Base-by-base conservation (phyloP, 2,113 vertebrate genomes). In the Connochaetes taurinus region DNA sequence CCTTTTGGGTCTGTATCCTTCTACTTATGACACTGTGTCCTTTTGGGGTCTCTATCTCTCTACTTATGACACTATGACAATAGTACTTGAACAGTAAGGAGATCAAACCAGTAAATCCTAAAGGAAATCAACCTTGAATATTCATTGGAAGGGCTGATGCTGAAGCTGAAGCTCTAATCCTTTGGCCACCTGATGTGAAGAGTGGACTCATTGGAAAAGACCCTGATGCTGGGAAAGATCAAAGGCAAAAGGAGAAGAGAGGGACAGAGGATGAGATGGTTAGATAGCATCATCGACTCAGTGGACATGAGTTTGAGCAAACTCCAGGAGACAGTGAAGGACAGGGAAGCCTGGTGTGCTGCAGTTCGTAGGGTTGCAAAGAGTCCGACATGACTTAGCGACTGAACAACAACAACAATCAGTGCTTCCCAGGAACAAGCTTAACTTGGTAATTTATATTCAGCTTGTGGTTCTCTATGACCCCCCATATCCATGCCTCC, bases 401-500 rank as follows among this genome's bases (percentile, higher is more conserved):
- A 76, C 40, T 76, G 40, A 76, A 76, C 40, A 27, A 40, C 71
- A 74, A 76, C 71, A 74, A 76, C 71, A 74, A 40, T 40, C 67
- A 76, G 53, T 88, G 43, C 15, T 87, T 82, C 31, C 3, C 9
- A 50, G 52, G 23, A 47, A 81, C 31, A 81, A 85, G 78, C 31
- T 87, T 11, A 53, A 33, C 76, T 55, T 58, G 29, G 27, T 33
- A 60, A 58, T 10, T 47, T 78, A 71, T 21, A 50, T 21, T 82
- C 36, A 84, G 60, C 31, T 25, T 91, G 60, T 87, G 80, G 33
- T 52, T 80, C 87, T 91, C 85, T 90, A 1, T 19, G 64, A 82
- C 43, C 31, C 55, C 55, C 4, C 10, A 53, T 0, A 43, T 25
- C 29, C n/a, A 13, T 3, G 11, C 6, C 33, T 83, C 62, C 4